Evolutionary conservation across 2,888 invertebrate genomes (phyloP).

Genomic region (Nomada lathburiana): DNA sequence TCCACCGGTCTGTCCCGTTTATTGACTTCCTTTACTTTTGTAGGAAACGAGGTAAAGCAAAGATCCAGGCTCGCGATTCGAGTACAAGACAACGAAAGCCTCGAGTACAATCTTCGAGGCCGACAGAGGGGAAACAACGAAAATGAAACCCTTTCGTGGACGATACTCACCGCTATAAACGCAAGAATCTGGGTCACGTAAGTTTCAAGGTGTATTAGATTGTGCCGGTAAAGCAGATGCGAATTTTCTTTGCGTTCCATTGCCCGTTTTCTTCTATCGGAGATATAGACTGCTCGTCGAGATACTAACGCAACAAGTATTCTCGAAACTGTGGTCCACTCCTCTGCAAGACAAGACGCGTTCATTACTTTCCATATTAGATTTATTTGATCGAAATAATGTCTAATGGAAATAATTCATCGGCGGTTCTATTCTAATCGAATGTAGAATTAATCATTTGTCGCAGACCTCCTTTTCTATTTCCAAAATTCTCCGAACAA

Average conservation of each 20-base stretch:
- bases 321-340: conserved; percentile 71
- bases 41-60: neutral
- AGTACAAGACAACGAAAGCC: neutral
- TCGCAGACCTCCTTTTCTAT: neutral
- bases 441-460: too few relatives aligned
- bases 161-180: conserved; percentile 7
- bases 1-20: conserved; percentile 8
- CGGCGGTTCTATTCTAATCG: neutral
- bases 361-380: conserved; percentile 30
- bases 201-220: conserved; percentile 3
- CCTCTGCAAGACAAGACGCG: conserved; percentile 70
- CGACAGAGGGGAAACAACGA: neutral
- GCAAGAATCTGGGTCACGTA: conserved; percentile 15
- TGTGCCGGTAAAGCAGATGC: conserved; percentile 10
- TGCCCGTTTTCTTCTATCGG: conserved; percentile 7
- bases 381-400: neutral
- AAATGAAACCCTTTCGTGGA: conserved; percentile 4
- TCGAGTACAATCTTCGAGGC: neutral
- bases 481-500: too few relatives aligned
- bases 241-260: neutral
- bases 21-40: conserved; percentile 22
- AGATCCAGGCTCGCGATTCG: neutral
- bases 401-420: too few relatives aligned
- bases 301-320: conserved; percentile 71
- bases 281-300: conserved; percentile 3